Conservation (phyloP, 2,113 vertebrate genomes). For the Corythoichthys haematopterus region DNA sequence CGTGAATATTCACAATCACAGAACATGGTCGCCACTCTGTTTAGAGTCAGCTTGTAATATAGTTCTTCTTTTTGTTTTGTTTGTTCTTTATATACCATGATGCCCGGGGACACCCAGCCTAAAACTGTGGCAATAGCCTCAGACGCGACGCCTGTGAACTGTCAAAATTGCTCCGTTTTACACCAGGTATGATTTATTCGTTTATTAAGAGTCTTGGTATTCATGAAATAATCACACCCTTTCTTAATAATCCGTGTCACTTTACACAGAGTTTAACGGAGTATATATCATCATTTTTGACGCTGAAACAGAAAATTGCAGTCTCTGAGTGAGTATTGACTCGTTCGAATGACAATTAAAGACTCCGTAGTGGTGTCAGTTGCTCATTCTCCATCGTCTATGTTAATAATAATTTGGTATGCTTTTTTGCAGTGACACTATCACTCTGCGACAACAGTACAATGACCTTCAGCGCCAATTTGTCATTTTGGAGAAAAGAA, state of each 20-base stretch:
- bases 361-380: background rate
- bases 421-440: constrained; percentile 76
- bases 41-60: background rate
- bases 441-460: constrained; percentile 81
- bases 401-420: background rate
- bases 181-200: constrained; percentile 71
- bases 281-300: constrained; percentile 85
- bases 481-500: constrained; percentile 79
- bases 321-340: constrained; percentile 84
- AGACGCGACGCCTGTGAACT: constrained; percentile 69
- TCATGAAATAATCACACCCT: background rate
- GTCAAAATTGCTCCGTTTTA: constrained; percentile 83
- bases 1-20: background rate
- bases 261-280: constrained; percentile 84
- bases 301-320: constrained; percentile 90
- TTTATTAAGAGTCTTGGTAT: too few species aligned
- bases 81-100: constrained; percentile 74
- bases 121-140: constrained; percentile 72
- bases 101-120: constrained; percentile 85
- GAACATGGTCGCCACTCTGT: background rate
- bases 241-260: background rate
- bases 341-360: background rate
- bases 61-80: background rate
- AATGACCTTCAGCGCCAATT: constrained; percentile 84
- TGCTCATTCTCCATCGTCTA: background rate